Conservation (phyloP, 2,113 vertebrate species). For the Hydrolagus affinis region DNA sequence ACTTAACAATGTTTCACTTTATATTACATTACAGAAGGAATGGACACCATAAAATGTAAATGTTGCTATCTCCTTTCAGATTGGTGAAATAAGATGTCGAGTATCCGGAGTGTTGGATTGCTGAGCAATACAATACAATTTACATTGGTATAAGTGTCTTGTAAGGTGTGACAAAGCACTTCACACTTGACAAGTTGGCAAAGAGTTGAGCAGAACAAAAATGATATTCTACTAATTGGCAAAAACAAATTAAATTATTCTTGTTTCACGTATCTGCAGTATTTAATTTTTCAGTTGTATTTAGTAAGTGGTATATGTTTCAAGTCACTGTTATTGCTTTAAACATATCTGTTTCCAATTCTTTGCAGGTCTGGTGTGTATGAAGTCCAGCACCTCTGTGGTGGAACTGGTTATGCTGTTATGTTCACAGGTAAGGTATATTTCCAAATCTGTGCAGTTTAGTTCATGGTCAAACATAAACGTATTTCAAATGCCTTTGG, state of each 20-base stretch:
- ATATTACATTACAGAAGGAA: neutral
- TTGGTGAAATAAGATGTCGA: neutral
- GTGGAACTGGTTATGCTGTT: conserved; percentile 96
- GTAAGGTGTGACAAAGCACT: no score
- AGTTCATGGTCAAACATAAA: neutral
- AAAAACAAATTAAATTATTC: no score
- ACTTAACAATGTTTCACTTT: neutral
- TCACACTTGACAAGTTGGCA: no score
- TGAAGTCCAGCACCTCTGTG: conserved; percentile 97
- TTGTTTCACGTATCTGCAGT: neutral
- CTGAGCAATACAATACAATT: neutral
- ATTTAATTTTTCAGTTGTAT: neutral
- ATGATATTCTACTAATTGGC: neutral
- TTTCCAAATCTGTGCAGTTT: neutral
- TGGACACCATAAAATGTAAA: neutral
- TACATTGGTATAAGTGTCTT: no score
- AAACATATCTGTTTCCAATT: conserved; percentile 29
- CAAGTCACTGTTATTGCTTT: neutral
- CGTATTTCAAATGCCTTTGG: neutral
- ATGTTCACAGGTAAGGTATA: conserved; percentile 81
- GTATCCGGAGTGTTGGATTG: neutral
- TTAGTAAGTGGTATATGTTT: neutral
- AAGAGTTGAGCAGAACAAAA: no score
- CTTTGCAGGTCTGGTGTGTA: conserved; percentile 82
- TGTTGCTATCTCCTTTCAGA: neutral